Evolutionary conservation across 2,113 vertebrate genomes (phyloP).

Genomic region (Poeciliopsis retropinna): DNA sequence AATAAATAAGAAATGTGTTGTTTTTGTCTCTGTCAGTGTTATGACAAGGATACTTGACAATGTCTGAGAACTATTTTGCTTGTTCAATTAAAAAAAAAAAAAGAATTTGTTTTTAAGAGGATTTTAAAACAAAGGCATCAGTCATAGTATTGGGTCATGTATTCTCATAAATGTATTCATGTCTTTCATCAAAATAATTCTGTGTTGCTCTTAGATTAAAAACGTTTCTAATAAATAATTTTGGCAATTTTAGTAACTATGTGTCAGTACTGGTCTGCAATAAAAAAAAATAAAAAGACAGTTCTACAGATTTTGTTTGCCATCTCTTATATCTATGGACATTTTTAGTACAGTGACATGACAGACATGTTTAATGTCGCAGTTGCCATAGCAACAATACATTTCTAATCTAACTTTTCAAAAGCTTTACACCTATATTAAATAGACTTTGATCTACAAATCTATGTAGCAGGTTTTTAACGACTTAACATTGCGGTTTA

Average conservation of each 20-base stretch:
- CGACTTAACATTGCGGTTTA: too few relatives aligned
- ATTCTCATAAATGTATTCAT: background rate
- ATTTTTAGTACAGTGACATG: conserved; percentile 36
- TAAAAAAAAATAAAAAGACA: background rate
- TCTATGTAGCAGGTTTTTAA: too few relatives aligned
- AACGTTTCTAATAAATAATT: background rate
- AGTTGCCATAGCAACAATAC: conserved; percentile 58
- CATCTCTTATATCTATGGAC: conserved; percentile 12
- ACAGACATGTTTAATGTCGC: conserved; percentile 22
- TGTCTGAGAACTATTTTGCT: too few relatives aligned
- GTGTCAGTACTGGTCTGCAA: background rate
- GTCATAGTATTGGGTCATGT: background rate
- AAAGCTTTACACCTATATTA: background rate
- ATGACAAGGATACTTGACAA: too few relatives aligned
- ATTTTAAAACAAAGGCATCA: too few relatives aligned
- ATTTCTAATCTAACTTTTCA: conserved; percentile 18
- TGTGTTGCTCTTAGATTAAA: background rate
- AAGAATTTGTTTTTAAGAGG: too few relatives aligned
- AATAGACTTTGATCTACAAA: background rate
- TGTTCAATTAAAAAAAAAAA: too few relatives aligned
- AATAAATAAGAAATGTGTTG: background rate
- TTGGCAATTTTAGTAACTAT: background rate
- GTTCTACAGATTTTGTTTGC: background rate
- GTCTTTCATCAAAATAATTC: background rate
- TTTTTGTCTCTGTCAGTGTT: background rate